A percentile compares a stretch with the other conserved stretches of the same genome.
phyloP scores from a whole-genome alignment of 2,797 vertebrate species.

The Neosilurus mollespiculum region DNA sequence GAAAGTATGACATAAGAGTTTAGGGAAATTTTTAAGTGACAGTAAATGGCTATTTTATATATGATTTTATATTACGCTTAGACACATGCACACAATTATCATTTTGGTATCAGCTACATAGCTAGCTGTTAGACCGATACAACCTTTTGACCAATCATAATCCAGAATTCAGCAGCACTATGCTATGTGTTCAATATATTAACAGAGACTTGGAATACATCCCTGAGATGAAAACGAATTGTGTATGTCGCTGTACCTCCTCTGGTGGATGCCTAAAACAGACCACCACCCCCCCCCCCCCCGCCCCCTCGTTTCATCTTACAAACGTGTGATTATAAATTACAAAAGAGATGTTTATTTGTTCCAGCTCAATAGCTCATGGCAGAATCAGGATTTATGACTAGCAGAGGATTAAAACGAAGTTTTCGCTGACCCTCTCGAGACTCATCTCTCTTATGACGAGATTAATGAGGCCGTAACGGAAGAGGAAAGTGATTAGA shows the following conservation, averaged over 20 bases:
- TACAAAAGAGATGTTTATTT: background rate
- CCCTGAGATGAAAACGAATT: background rate
- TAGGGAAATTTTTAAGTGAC: background rate
- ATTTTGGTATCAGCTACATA: background rate
- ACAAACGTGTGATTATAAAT: background rate
- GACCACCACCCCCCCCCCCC: too few relatives aligned
- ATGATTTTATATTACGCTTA: background rate
- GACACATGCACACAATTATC: background rate
- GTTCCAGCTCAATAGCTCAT: background rate
- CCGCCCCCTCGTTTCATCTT: background rate
- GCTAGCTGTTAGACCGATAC: background rate
- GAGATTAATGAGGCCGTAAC: background rate
- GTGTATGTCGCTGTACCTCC: background rate
- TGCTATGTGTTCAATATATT: background rate
- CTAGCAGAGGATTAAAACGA: background rate
- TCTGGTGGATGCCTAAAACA: too few relatives aligned
- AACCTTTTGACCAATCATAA: background rate
- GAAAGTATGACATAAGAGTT: background rate
- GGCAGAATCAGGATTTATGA: background rate
- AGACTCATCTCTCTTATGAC: too few relatives aligned
- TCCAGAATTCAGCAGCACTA: background rate
- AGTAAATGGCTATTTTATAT: background rate
- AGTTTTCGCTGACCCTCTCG: background rate
- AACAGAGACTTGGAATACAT: background rate
- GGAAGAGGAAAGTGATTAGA: background rate